These are phyloP conservation scores for Penelope pileata DNA, from an alignment of 2,113 vertebrate species.

Conservation along the genomic window DNA sequence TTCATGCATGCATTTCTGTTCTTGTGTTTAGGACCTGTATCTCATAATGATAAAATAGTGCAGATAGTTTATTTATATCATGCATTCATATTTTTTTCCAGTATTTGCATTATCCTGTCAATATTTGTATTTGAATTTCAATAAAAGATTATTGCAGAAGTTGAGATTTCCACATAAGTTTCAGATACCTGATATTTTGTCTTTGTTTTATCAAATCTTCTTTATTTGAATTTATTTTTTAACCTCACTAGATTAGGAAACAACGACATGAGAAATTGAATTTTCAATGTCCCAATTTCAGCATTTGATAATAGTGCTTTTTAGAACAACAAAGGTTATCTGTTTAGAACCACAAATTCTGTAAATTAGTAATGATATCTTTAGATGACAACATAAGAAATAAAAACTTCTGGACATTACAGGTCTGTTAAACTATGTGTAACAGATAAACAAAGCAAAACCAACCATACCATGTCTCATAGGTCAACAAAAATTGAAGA, in stretches of 20 bases:
- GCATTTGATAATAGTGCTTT: neutral
- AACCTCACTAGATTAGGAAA: neutral
- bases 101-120: too few species aligned
- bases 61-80: too few species aligned
- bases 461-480: neutral
- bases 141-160: too few species aligned
- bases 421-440: neutral
- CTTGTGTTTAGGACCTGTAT: too few species aligned
- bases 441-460: neutral
- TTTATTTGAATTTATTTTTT: neutral
- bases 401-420: neutral
- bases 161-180: too few species aligned
- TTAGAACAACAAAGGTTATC: neutral
- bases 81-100: too few species aligned
- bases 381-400: neutral
- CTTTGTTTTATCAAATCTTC: neutral
- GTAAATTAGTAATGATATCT: neutral
- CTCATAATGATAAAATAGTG: too few species aligned
- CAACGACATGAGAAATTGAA: neutral
- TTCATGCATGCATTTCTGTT: too few species aligned
- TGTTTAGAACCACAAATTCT: neutral
- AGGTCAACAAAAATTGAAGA: neutral
- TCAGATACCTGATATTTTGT: too few species aligned
- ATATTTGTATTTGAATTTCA: too few species aligned
- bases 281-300: neutral